phyloP scores from a whole-genome alignment of 2,113 vertebrate species.

The Ivindomyrus marchei region DNA sequence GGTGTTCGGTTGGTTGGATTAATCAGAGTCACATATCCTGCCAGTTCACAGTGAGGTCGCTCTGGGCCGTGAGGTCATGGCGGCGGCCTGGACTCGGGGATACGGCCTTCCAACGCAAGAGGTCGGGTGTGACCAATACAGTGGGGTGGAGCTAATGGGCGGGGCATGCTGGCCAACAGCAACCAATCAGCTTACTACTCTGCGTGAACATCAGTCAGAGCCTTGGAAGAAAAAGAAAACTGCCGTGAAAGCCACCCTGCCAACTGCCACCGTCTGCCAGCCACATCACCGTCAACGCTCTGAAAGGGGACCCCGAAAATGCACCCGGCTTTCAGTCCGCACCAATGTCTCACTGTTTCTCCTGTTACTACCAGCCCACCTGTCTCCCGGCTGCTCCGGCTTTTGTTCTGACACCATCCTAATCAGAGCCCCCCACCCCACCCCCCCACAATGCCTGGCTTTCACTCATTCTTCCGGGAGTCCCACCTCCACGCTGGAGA shows the following conservation, averaged over 20 bases:
- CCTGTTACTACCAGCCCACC: constrained; percentile 11
- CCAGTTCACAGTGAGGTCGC: constrained; percentile 33
- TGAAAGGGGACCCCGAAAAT: background rate
- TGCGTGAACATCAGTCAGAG: background rate
- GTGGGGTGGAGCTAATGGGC: background rate
- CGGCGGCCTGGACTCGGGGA: constrained; percentile 3
- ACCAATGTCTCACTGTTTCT: constrained; percentile 10
- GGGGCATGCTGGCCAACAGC: background rate
- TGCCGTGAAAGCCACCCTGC: background rate
- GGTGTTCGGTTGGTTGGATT: constrained; percentile 43
- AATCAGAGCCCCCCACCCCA: background rate
- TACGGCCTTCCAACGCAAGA: constrained; percentile 5
- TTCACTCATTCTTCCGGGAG: constrained; percentile 6
- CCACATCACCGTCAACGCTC: background rate
- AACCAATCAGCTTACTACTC: constrained; percentile 34
- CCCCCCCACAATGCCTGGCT: constrained; percentile 7
- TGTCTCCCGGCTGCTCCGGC: constrained; percentile 17
- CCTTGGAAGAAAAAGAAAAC: background rate
- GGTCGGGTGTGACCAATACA: background rate
- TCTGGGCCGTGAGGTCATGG: constrained; percentile 23
- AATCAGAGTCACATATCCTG: constrained; percentile 41
- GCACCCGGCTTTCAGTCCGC: background rate
- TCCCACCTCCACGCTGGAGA: background rate
- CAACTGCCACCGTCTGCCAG: background rate
- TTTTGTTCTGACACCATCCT: constrained; percentile 12